Evolutionary conservation across 2,113 vertebrate genomes (phyloP).

Genomic region (Dunckerocampus dactyliophorus): DNA sequence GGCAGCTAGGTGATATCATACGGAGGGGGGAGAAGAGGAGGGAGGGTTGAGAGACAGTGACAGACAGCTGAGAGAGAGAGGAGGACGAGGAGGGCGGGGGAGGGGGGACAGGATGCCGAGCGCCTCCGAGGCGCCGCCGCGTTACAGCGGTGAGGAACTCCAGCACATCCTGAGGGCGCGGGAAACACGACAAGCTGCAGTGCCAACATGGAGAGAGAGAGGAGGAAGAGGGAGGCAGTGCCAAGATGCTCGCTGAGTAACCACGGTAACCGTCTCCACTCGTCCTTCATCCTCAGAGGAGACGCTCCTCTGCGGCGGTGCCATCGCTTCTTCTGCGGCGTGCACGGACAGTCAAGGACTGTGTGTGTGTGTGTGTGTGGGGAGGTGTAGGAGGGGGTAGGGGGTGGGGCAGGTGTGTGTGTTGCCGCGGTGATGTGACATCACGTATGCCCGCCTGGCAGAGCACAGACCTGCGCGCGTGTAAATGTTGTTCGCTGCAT

Average conservation of each 20-base stretch:
- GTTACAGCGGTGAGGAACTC: conserved; percentile 51
- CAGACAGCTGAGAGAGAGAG: conserved; percentile 14
- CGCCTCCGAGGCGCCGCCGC: conserved; percentile 56
- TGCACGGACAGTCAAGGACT: not conserved
- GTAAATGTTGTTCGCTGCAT: conserved; percentile 19
- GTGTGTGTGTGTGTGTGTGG: conserved; percentile 7
- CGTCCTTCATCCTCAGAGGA: conserved; percentile 40
- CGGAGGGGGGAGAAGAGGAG: conserved; percentile 26
- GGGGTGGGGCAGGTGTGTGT: not conserved
- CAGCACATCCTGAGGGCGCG: conserved; percentile 53
- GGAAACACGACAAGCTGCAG: conserved; percentile 52
- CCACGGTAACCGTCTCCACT: conserved; percentile 57
- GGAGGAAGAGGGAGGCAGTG: conserved; percentile 56
- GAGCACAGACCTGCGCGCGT: conserved; percentile 4
- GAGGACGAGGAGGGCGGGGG: conserved; percentile 4
- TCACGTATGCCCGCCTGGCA: conserved; percentile 1
- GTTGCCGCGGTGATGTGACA: conserved; percentile 47
- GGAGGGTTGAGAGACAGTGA: conserved; percentile 19
- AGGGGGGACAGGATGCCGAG: conserved; percentile 39
- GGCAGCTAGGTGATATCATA: conserved; percentile 73
- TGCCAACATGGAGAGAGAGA: conserved; percentile 58
- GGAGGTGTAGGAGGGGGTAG: not conserved
- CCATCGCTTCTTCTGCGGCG: not conserved
- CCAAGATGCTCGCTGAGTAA: conserved; percentile 59
- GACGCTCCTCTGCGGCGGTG: conserved; percentile 20